Evolutionary conservation across 2,797 vertebrate species (phyloP), one percentile per base, ranked within the genome.

Genomic region (Sitta carolinensis): DNA sequence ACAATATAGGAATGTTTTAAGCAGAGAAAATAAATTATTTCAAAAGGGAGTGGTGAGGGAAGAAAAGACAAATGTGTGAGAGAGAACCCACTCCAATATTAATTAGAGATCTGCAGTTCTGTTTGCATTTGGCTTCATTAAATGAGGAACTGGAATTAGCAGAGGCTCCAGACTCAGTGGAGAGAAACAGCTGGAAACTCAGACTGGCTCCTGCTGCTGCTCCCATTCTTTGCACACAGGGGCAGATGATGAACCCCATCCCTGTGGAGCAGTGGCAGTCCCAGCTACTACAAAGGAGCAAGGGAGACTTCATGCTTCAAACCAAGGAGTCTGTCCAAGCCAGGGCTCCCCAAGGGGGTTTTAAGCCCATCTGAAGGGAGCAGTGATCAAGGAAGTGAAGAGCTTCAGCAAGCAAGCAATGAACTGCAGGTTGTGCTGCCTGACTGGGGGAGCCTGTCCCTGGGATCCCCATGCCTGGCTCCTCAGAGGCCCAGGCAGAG

Each of bases 1-100:
- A 93, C 59, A 84, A 87, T 51, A 70, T 1, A 90, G 82, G 81
- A 77, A 93, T 69, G 74, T 66, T 95, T 92, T 88, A 90, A 87
- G 59, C 36, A 59, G 48, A 40, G 50, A 70, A 92, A 94, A 95
- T 81, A 94, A 91, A 94, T 92, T 89, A 92, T 96, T 90, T 87
- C 81, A 87, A 67, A 90, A 81, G 89, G 89, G 87, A 95, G 59
- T 64, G 77, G 87, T 26, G 42, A 61, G 50, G 50, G 50, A 70
- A 87, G 38, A 79, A 72, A 79, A 38, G 12, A 84, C 67, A 94
- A 93, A 84, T 36, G 75, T 7, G 3, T 25, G 43, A 68, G 54
- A 80, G 25, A 77, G 40, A 93, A 69, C 73, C 62, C 48, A 25
- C 77, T 93, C 85, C 52, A 40, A 9, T 82, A 87, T 93, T 90